These are phyloP conservation scores for Thripadectes ignobilis DNA, from an alignment of 2,797 vertebrate species.

Conservation along the genomic window DNA sequence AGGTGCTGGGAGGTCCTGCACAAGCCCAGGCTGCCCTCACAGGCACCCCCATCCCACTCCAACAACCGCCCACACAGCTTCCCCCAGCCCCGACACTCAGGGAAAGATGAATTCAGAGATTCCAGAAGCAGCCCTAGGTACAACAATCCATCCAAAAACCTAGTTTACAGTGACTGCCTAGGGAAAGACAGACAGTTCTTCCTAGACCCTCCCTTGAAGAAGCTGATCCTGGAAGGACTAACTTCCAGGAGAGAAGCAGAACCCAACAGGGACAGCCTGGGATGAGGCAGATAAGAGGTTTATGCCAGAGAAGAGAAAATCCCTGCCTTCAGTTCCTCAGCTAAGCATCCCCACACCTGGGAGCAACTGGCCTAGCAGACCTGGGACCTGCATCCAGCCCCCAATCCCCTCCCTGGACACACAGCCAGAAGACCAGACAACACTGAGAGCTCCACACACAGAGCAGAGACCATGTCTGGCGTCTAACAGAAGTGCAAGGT, in stretches of 20 bases:
- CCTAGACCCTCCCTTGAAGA: constrained; percentile 28
- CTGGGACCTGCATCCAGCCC: constrained; percentile 56
- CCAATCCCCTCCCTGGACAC: neutral
- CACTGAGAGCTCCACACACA: constrained; percentile 15
- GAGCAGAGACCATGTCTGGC: constrained; percentile 9
- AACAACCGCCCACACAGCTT: neutral
- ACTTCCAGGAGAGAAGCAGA: constrained; percentile 55
- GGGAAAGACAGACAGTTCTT: neutral
- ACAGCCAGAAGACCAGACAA: constrained; percentile 9
- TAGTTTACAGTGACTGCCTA: neutral
- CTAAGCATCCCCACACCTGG: neutral
- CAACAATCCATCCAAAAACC: constrained; percentile 6
- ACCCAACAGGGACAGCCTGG: constrained; percentile 37
- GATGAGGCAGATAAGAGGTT: constrained; percentile 49
- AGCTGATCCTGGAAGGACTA: constrained; percentile 28
- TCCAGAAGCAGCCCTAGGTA: neutral
- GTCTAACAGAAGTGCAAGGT: constrained; percentile 15
- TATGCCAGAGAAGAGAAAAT: constrained; percentile 53
- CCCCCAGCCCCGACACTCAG: constrained; percentile 8
- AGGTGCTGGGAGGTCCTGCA: neutral
- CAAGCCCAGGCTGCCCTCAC: neutral
- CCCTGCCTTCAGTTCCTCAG: constrained; percentile 11
- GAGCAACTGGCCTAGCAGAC: neutral
- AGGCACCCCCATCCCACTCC: constrained; percentile 6
- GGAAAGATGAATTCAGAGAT: constrained; percentile 14